Evolutionary conservation across 2,113 vertebrate species (phyloP).

Genomic region (Erinaceus europaeus): DNA sequence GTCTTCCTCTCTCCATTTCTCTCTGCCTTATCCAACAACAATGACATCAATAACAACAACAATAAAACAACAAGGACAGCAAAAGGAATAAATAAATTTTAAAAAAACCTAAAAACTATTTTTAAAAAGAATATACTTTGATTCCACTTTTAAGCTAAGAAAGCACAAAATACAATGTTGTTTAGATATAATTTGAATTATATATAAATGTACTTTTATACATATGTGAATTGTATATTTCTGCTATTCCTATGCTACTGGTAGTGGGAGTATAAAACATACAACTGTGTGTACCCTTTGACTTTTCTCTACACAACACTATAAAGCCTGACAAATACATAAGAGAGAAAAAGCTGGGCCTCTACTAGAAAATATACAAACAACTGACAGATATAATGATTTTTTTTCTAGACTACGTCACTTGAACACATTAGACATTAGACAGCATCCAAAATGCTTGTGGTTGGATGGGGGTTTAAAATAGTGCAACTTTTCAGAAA

Average conservation of each 20-base stretch:
- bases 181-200: no score
- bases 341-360: neutral
- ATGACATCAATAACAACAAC: no score
- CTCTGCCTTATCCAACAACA: no score
- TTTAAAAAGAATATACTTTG: neutral
- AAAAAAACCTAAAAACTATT: no score
- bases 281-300: neutral
- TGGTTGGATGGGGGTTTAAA: neutral
- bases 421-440: neutral
- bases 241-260: neutral
- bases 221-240: neutral
- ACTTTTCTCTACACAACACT: neutral
- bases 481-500: slow-evolving; percentile 7
- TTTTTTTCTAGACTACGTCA: neutral
- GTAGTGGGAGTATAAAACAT: neutral
- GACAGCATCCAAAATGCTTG: neutral
- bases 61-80: no score
- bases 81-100: no score
- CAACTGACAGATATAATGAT: neutral
- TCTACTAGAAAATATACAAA: neutral
- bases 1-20: no score
- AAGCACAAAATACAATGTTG: no score
- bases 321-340: slow-evolving; percentile 10
- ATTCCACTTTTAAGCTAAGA: neutral
- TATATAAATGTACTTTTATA: neutral